These are phyloP conservation scores for Dendrolimus pini DNA, from an alignment of 2,888 invertebrate species.

Conservation along the genomic window DNA sequence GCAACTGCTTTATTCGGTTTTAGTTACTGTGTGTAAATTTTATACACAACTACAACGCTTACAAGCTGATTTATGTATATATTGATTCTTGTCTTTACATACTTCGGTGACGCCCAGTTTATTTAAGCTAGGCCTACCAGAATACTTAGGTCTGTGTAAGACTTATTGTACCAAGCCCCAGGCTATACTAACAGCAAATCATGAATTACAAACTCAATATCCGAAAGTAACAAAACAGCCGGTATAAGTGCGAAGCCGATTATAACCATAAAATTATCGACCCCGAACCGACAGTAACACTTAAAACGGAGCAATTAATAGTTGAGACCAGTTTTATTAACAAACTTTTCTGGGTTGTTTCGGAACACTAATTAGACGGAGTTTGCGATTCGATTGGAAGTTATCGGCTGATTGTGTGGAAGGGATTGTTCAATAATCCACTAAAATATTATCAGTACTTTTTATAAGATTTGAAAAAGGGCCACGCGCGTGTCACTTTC, in stretches of 20 bases:
- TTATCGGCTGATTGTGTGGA: conserved; percentile 14
- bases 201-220: background rate
- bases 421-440: background rate
- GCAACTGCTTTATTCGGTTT: too few relatives aligned
- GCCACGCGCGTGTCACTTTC: too few relatives aligned
- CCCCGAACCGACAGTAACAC: conserved; percentile 15
- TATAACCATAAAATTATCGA: conserved; percentile 9
- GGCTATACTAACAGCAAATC: background rate
- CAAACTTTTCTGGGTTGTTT: conserved; percentile 38
- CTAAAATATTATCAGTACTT: background rate
- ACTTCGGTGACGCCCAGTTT: background rate
- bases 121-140: background rate
- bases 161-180: background rate
- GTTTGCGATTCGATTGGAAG: conserved; percentile 22
- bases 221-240: background rate
- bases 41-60: too few relatives aligned
- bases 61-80: too few relatives aligned
- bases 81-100: too few relatives aligned
- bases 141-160: background rate
- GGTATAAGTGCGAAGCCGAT: background rate
- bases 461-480: too few relatives aligned
- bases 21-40: too few relatives aligned
- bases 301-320: conserved; percentile 35
- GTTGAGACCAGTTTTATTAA: conserved; percentile 36
- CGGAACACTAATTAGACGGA: conserved; percentile 36